Base-by-base conservation (phyloP, 2,113 vertebrate genomes). In the Tragelaphus imberbis region DNA sequence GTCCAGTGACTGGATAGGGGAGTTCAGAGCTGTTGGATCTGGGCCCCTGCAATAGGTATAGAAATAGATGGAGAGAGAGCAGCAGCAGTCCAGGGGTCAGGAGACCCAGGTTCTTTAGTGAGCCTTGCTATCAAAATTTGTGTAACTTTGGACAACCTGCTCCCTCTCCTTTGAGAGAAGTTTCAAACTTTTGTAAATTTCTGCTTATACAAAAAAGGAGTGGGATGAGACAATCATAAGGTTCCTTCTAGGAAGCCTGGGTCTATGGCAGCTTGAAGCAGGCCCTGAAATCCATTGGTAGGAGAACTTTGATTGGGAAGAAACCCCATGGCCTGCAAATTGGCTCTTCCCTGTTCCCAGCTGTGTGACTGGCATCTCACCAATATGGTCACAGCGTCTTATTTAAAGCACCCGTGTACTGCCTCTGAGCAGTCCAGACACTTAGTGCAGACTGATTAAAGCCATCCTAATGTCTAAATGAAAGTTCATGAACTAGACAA, bases 361-460 rank as follows among this genome's bases (percentile, higher is more conserved):
- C 96, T 97, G 98, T 81, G 93, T 96, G 97, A 97, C n/a, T 97
- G 97, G 79, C 96, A 9, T 89, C 82, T 97, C 86, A 79, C 97
- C 96, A 95, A 89, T 96, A 71, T 14, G 5, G 85, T 79, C 88
- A 49, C 27, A 95, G 93, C 63, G 30, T 96, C 96, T 95, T 71
- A 87, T 68, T 61, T 86, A 91, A 96, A 92, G 86, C 89, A 51
- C 11, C 86, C 55, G 61, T 21, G 79, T 27, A 58, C 56, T 47
- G 91, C 85, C 85, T 75, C 47, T 55, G 79, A 86, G 84, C 85
- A 55, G 56, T 90, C 84, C 84, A 94, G 95, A 89, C 53, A 27
- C 65, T 56, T 68, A 87, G 79, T 63, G 94, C 82, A 77, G 49
- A 65, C 90, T 6, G 63, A 96, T 95, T 63, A 91, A 82, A 96